Base-by-base conservation (phyloP, 2,888 invertebrate species). In the Synanthedon tipuliformis region DNA sequence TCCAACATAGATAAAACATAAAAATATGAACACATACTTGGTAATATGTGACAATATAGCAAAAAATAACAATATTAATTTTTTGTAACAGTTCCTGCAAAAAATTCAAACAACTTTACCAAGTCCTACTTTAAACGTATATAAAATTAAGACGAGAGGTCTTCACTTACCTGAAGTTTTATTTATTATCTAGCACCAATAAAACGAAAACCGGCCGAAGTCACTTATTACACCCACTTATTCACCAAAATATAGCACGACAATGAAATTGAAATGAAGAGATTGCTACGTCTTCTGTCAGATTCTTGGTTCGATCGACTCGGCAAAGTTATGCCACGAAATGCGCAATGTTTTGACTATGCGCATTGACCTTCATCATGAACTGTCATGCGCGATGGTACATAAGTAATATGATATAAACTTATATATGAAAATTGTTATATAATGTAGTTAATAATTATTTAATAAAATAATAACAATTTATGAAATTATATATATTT, bases 281-380 rank as follows among this genome's bases (percentile, higher is more conserved):
- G 60, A 71, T 78, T 78, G 73, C 65, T 69, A 57, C 59, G 64
- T 65, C 41, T 53, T 48, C 57, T 57, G 55, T 18, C 55, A 27
- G 50, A 34, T 55, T 61, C 66, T 52, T 13, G 18, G 51, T 50
- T 85, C 84, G 84, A 78, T 78, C 75, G 76, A 73, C 73, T 82
- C 78, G 54, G 71, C 75, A 74, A 80, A 80, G 81, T 81, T 81
- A 80, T 8, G 75, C 75, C 66, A 75, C 75, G 61, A 69, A 70
- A 84, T 86, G 86, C 86, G 86, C 86, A 86, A 86, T 81, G 83
- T 80, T 83, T 81, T 84, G 86, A 86, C 78, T 86, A 84, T 87
- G 86, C 86, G 86, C 86, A 84, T 75, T 86, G 73, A 80, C 73
- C 72, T 75, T 75, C 63, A 62, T 61, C 64, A 63, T 60, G 34